Conservation (phyloP, 2,888 invertebrate species). For the Drosophila sordidula region DNA sequence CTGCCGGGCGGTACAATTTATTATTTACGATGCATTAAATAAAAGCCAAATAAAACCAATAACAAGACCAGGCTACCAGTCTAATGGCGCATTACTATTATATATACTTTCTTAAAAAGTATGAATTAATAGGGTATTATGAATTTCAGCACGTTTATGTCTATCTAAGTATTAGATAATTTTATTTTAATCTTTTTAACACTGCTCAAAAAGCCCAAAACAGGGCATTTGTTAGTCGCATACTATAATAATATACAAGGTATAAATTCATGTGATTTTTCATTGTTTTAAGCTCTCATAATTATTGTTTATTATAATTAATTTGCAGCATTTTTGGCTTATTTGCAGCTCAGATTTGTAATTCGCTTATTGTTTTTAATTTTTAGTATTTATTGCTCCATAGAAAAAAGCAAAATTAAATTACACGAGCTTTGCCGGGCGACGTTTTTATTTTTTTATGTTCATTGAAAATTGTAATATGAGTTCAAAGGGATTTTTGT, state of each 20-base stretch:
- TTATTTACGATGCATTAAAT: conserved; percentile 73
- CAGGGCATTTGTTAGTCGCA: conserved; percentile 14
- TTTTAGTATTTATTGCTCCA: conserved; percentile 11
- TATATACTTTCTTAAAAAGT: conserved; percentile 5
- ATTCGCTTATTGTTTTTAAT: conserved; percentile 42
- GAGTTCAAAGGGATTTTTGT: not conserved
- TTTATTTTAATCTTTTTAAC: too few relatives aligned
- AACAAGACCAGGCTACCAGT: conserved; percentile 1
- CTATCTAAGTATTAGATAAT: not conserved
- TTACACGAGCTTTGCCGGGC: conserved; percentile 10
- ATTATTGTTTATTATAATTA: conserved; percentile 66
- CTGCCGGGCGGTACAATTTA: conserved; percentile 45
- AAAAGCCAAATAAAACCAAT: conserved; percentile 54
- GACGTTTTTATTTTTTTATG: not conserved
- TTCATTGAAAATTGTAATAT: not conserved
- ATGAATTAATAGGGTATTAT: not conserved
- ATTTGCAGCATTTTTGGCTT: conserved; percentile 68
- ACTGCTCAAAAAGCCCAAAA: not conserved
- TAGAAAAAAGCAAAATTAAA: conserved; percentile 51
- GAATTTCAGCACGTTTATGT: not conserved
- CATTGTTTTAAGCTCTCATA: conserved; percentile 46
- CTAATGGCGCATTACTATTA: conserved; percentile 4
- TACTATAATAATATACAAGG: conserved; percentile 7
- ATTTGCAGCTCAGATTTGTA: conserved; percentile 71
- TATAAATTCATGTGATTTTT: conserved; percentile 37